These are phyloP conservation scores for Lepidochrysops patricia DNA, from an alignment of 2,888 invertebrate genomes.

Conservation along the genomic window DNA sequence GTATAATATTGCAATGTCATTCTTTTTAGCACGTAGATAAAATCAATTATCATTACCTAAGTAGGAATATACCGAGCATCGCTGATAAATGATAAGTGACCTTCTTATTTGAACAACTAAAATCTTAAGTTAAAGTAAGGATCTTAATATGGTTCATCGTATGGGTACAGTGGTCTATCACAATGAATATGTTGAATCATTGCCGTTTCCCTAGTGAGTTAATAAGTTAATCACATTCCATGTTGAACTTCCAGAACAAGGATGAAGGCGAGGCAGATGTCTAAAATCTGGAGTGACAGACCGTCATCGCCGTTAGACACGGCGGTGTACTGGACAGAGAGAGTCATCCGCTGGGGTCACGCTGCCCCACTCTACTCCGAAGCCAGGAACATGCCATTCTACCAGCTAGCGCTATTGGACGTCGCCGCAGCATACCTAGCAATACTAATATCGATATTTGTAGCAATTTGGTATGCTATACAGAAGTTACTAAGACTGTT, in stretches of 20 bases:
- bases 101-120: too few relatives aligned
- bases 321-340: slow-evolving; percentile 75
- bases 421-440: slow-evolving; percentile 41
- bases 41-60: too few relatives aligned
- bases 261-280: slow-evolving; percentile 52
- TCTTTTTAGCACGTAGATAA: too few relatives aligned
- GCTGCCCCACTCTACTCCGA: slow-evolving; percentile 42
- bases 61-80: too few relatives aligned
- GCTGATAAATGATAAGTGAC: too few relatives aligned
- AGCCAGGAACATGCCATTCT: slow-evolving; percentile 43
- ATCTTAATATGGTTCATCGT: too few relatives aligned
- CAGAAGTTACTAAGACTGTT: slow-evolving; percentile 37
- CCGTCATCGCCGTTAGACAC: slow-evolving; percentile 67
- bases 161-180: too few relatives aligned
- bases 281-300: slow-evolving; percentile 69
- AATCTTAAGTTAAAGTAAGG: too few relatives aligned
- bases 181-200: too few relatives aligned
- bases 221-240: background rate
- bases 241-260: slow-evolving; percentile 48
- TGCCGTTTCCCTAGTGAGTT: too few relatives aligned
- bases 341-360: slow-evolving; percentile 64
- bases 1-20: too few relatives aligned
- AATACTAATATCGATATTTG: slow-evolving; percentile 31
- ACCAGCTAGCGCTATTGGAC: slow-evolving; percentile 47
- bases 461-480: slow-evolving; percentile 35